Percentiles rank a stretch among this genome's conserved stretches.
These are phyloP conservation scores for Rhyzopertha dominica DNA, from an alignment of 1,140 invertebrate genomes.

Conservation along the genomic window DNA sequence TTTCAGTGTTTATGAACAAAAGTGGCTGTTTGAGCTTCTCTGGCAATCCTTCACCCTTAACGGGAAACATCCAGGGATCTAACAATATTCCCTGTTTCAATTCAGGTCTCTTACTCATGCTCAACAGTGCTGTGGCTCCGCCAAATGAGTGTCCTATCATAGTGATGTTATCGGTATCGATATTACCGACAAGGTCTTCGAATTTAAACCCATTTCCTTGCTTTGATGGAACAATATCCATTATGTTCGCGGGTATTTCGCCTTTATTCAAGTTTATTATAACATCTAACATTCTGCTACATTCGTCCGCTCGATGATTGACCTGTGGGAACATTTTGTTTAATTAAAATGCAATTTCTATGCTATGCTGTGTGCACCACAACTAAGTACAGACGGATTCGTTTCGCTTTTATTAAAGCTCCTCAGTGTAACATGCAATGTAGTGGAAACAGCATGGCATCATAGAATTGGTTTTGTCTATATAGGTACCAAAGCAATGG, in stretches of 20 bases:
- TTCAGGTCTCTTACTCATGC: conserved; percentile 50
- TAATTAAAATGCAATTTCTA: no score
- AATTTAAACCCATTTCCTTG: conserved; percentile 26
- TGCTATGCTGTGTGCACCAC: no score
- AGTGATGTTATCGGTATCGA: conserved; percentile 52
- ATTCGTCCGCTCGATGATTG: conserved; percentile 51
- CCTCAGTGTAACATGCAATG: no score
- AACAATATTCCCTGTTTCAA: conserved; percentile 55
- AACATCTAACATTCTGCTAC: conserved; percentile 51
- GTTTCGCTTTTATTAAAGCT: no score
- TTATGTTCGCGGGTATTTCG: conserved; percentile 50
- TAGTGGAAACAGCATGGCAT: no score
- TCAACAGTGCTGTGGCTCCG: conserved; percentile 55
- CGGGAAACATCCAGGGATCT: conserved; percentile 67
- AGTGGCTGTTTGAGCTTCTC: conserved; percentile 52
- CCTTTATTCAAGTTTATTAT: conserved; percentile 54
- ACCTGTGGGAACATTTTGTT: conserved; percentile 42
- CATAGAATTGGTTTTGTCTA: no score
- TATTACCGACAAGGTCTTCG: conserved; percentile 46
- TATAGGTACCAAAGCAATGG: no score
- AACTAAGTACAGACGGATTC: no score
- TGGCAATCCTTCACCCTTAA: conserved; percentile 52
- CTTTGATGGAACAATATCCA: conserved; percentile 39
- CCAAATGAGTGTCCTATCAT: conserved; percentile 68
- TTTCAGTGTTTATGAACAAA: conserved; percentile 60